Base-by-base conservation (phyloP, 2,888 invertebrate genomes). In the Rapana venosa region DNA sequence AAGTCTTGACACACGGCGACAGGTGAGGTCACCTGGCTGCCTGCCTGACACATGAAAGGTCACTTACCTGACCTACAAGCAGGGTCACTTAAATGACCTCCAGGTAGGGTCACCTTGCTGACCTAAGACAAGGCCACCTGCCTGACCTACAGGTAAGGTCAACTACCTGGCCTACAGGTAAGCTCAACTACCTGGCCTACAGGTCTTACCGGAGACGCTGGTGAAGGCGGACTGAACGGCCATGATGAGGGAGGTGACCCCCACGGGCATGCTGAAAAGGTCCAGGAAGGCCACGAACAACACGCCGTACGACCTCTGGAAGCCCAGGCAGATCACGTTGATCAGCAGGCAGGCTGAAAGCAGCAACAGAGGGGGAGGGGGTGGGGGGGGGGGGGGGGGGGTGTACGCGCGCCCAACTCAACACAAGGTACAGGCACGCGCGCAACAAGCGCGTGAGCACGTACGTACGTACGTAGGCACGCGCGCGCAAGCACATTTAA, bases 251-350 rank as follows among this genome's bases (percentile, higher is more conserved):
- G 89, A 90, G 66, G 91, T 91, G 47, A 88, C 90, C 17, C 91
- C 91, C 22, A 90, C 90, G 13, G 90, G 58, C 58, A 90, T 77
- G 22, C 90, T 88, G 32, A 91, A 36, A 35, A 91, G n/a, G 26
- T 91, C 74, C 4, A 83, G 47, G 85, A 91, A 91, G 91, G 91
- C 91, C 32, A 83, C 91, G 88, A 90, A 77, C 88, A 90, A n/a
- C 66, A 87, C 47, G 26, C 74, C 87, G 56, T 74, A 77, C 6
- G 74, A 77, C 30, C 87, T 70, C 87, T 87, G 87, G 5, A 87
- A 77, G 15, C 87, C 87, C 77, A 87, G 70, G 35, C 87, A 87
- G 32, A 87, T 5, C 20, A 56, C 30, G 56, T 70, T 74, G 87
- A 26, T 35, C 17, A 56, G 17, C 77, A 87, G 35, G 77, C 87